Conservation (phyloP, 2,113 vertebrate genomes). For the Acrocephalus kingi region DNA sequence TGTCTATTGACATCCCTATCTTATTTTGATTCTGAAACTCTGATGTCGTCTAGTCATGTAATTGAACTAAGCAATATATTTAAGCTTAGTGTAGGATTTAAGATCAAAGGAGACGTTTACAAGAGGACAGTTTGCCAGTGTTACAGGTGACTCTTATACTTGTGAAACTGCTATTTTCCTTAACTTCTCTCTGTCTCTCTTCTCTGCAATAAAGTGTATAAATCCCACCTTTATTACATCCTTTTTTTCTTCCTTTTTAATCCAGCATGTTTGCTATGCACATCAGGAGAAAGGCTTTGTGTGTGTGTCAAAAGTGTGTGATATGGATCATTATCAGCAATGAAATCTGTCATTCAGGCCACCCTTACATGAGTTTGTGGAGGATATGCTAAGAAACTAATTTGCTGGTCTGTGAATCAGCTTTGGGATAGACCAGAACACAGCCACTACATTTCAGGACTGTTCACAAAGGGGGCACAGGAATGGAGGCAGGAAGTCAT, state of each 20-base stretch:
- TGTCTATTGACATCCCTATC: background rate
- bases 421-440: background rate
- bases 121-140: background rate
- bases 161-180: background rate
- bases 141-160: background rate
- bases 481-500: background rate
- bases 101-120: background rate
- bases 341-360: background rate
- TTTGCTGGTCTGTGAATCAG: background rate
- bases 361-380: background rate
- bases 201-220: background rate
- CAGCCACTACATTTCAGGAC: background rate
- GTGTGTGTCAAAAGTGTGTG: background rate
- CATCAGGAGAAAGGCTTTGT: background rate
- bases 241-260: background rate
- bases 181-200: background rate
- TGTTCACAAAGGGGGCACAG: background rate
- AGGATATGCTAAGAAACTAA: background rate
- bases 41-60: background rate
- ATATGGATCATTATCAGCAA: background rate
- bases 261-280: background rate
- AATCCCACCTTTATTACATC: background rate
- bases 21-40: background rate
- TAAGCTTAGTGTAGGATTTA: background rate
- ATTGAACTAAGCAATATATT: background rate